Base-by-base conservation (phyloP, 2,797 vertebrate genomes). In the Chaetophractus vellerosus region DNA sequence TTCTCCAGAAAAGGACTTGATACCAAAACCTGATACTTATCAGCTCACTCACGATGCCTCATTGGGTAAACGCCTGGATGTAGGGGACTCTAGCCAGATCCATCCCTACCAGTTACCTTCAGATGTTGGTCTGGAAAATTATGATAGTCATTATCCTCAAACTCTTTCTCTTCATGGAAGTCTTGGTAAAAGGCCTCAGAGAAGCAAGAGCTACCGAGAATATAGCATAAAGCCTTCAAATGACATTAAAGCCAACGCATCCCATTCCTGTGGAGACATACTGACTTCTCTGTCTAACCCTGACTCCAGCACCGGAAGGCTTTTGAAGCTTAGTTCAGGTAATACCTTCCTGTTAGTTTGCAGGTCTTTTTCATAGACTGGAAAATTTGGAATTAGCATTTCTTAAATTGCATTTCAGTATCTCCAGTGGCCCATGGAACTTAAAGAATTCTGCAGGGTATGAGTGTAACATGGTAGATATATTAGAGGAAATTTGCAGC, bases 281-380 rank as follows among this genome's bases (percentile, higher is more conserved):
- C 26, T 95, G 52, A 94, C 94, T 86, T 94, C 97, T 90, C 75
- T 96, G n/a, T 92, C 93, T 92, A 96, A 97, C 92, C 57, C 94
- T 33, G 96, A 97, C 61, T 95, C 94, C 71, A 95, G 88, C 90
- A 84, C 93, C 0, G 55, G 95, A 97, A 97, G 96, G 61, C 97
- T 98, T 55, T 89, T 98, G 89, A 98, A 96, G 57, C 96, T 97
- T 41, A 98, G 96, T 93, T 96, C 98, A 97, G 98, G 98, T 98
- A 98, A 95, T 64, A 57, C 21, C 21, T 94, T 66, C 55, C 19
- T 90, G 6, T 88, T 18, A 50, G 38, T 89, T 88, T 96, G 69
- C 4, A 91, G 28, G 9, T 59, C 64, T 87, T 81, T 68, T 72
- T 52, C n/a, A 68, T 81, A 76, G 15, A 18, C 57, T 24, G 78